Percentiles rank a stretch among this genome's conserved stretches.
Conservation (phyloP, 2,113 vertebrate genomes). For the Oncorhynchus gorbuscha region DNA sequence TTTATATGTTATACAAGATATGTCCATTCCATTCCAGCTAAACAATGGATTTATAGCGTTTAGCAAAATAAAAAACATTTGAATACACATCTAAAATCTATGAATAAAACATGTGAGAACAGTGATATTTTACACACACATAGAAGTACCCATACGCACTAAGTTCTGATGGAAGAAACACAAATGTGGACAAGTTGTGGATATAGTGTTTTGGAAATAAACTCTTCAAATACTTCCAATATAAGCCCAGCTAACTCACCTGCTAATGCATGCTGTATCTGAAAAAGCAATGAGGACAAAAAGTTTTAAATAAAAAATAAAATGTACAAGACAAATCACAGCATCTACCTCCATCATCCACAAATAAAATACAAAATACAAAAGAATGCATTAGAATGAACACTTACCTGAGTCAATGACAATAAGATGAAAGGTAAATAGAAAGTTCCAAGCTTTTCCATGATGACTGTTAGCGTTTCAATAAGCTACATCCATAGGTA, state of each 20-base stretch:
- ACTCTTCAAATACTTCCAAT: background rate
- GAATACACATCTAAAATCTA: too few species aligned
- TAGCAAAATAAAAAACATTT: too few species aligned
- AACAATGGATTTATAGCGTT: too few species aligned
- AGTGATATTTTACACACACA: too few species aligned
- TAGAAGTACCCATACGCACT: too few species aligned
- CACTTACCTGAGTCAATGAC: constrained; percentile 68
- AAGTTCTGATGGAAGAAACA: background rate
- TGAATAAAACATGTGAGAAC: too few species aligned
- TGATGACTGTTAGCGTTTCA: constrained; percentile 27
- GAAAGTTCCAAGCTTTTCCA: constrained; percentile 55
- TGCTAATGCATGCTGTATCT: constrained; percentile 60
- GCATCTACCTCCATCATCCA: too few species aligned
- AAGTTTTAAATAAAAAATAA: too few species aligned
- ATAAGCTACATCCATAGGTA: constrained; percentile 36
- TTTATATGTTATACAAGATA: too few species aligned
- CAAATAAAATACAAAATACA: background rate
- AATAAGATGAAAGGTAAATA: constrained; percentile 48
- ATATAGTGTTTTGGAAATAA: background rate
- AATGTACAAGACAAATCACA: background rate
- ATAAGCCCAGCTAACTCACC: constrained; percentile 46
- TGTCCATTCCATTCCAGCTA: too few species aligned
- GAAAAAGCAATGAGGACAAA: constrained; percentile 24
- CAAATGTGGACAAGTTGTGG: background rate
- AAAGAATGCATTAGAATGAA: background rate